Base-by-base conservation (phyloP, 1,140 invertebrate genomes). In the Hycleus cichorii region DNA sequence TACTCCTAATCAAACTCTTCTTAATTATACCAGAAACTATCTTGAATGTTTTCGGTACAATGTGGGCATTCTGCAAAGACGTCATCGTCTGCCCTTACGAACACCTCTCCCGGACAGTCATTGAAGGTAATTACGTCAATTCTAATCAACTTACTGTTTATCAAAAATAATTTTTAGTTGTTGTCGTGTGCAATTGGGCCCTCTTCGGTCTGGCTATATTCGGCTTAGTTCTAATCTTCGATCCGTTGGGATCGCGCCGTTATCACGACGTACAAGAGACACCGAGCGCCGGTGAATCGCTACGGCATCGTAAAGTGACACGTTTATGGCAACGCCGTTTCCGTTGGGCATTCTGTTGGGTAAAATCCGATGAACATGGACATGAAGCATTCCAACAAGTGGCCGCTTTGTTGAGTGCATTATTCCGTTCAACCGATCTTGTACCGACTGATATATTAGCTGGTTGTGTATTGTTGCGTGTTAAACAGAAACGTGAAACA, bases 361-460 rank as follows among this genome's bases (percentile, higher is more conserved):
- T 90, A 62, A 80, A 84, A 54, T 77, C 80, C 27, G 88, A 92
- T 72, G 87, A 91, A 72, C 85, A 87, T 62, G 88, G 85, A 47
- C 83, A 84, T 64, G 86, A 89, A 75, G 89, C 90, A 6, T 92
- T 92, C 74, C 84, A 87, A 72, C 88, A 91, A 75, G 85, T 91
- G 60, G 88, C 89, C 73, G 87, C 87, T 83, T 74, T 91, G 6
- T 76, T 90, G 60, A 86, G 82, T 65, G 82, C 84, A 2, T 78
- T 90, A 58, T 91, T 91, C 71, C 80, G 91, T 69, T 89, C 88
- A 59, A 85, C 89, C 0, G 90, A 95, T 75, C 75, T 94, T 18
- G 91, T 95, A 2, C 87, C 91, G 0, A 91, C 91, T 0, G 93
- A 96, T 70, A 81, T 95, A 11, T 83, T 91, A 45, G 91, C 91